Evolutionary conservation across 2,113 vertebrate species (phyloP).

Genomic region (Xyrauchen texanus): DNA sequence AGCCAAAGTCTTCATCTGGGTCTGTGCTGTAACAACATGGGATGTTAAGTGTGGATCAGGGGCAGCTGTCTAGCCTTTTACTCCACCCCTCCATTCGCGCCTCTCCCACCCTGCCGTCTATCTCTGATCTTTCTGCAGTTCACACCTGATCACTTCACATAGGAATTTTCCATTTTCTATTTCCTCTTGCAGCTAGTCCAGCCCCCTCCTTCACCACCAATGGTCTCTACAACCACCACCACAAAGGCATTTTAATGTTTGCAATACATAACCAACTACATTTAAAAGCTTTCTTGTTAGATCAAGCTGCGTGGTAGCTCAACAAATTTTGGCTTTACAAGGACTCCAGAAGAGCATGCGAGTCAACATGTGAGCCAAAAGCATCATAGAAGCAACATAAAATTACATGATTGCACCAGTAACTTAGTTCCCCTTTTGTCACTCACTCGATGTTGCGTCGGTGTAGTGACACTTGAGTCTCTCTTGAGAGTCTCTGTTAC

Average conservation of each 20-base stretch:
- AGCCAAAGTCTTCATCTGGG: background rate
- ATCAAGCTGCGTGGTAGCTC: too few species aligned
- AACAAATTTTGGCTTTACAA: too few species aligned
- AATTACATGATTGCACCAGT: too few species aligned
- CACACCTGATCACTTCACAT: conserved; percentile 80
- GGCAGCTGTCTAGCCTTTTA: conserved; percentile 65
- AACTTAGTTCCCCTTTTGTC: too few species aligned
- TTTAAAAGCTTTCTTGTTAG: too few species aligned
- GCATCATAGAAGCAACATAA: too few species aligned
- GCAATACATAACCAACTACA: conserved; percentile 31
- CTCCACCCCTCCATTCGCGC: conserved; percentile 25
- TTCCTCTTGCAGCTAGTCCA: conserved; percentile 65
- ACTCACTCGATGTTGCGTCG: too few species aligned
- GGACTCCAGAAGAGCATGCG: too few species aligned
- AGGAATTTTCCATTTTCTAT: conserved; percentile 82
- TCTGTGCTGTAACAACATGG: background rate
- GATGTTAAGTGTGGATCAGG: conserved; percentile 39
- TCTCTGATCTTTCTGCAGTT: conserved; percentile 71
- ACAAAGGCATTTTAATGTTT: conserved; percentile 63
- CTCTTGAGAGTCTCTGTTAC: too few species aligned
- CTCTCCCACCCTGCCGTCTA: conserved; percentile 12
- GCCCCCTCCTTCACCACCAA: conserved; percentile 40
- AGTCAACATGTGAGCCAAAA: too few species aligned
- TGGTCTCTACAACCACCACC: conserved; percentile 43
- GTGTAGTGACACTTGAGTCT: too few species aligned